Base-by-base conservation (phyloP, 2,113 vertebrate genomes). In the Ailurus styani region DNA sequence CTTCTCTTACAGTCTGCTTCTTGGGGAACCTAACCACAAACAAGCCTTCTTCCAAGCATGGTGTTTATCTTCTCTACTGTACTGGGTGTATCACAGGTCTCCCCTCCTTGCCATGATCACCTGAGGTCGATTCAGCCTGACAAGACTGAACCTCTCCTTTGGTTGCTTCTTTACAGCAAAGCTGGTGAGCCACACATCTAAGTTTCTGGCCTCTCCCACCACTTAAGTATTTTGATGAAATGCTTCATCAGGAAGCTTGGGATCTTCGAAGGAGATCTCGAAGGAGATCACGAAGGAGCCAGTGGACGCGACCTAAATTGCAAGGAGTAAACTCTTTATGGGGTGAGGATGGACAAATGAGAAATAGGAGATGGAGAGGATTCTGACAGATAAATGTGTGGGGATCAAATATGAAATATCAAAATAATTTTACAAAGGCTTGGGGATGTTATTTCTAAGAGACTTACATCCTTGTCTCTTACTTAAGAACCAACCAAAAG, bases 391-490 rank as follows among this genome's bases (percentile, higher is more conserved):
- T 50, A 50, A 55, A n/a, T 29, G 1, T 87, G 27, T 50, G 52
- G 12, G 12, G 47, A 55, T 84, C 13, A 73, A 42, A 68, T 54
- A 82, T 40, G 42, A 78, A 78, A 81, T 82, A 94, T 83, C 64
- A 57, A n/a, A 83, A 52, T 81, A 60, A 60, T 42, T 72, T 40
- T 29, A 62, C n/a, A 73, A 54, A 90, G 4, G 4, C 27, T 85
- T 90, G 25, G 1, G 25, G 6, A 64, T 60, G 6, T 6, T 75
- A 31, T 70, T 94, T 83, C 34, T 84, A 37, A 86, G 29, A 72
- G 29, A 62, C 8, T 54, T n/a, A 42, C 31, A 79, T 37, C 5
- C 5, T 12, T 31, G 87, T 29, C 47, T 57, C 7, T 88, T 93
- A 81, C 45, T 78, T 87, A 86, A 18, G 6, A 84, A 90, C 4